These are phyloP conservation scores for Galaxea fascicularis DNA, from an alignment of 92 coral and sea anemone genomes.

Conservation along the genomic window DNA sequence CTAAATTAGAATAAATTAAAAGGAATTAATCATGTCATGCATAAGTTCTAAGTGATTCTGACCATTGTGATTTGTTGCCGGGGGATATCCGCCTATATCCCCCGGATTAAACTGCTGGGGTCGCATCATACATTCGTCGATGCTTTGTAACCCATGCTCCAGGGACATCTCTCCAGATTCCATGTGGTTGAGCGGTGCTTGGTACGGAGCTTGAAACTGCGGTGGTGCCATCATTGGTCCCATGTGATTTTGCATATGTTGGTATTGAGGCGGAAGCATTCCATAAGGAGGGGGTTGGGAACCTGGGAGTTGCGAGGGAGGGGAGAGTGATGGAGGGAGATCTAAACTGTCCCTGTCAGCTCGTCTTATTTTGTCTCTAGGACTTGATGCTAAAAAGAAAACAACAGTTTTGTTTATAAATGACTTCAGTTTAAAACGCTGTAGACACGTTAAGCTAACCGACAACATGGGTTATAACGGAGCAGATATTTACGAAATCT, in stretches of 20 bases:
- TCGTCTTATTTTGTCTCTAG: conserved; percentile 81
- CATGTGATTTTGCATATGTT: conserved; percentile 89
- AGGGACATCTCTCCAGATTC: conserved; percentile 83
- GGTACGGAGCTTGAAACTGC: conserved; percentile 78
- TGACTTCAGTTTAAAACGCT: not conserved
- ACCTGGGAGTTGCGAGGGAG: conserved; percentile 86
- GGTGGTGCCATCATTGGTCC: conserved; percentile 87
- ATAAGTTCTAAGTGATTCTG: conserved; percentile 99
- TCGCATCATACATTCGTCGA: conserved; percentile 93
- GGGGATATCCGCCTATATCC: conserved; percentile 88
- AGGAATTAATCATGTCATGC: conserved; percentile 99
- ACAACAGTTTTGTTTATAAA: not conserved
- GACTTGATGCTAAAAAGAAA: conserved; percentile 75
- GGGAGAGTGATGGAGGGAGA: conserved; percentile 77
- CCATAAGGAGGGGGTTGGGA: conserved; percentile 92
- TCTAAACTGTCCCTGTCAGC: conserved; percentile 79
- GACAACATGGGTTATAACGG: too few relatives aligned
- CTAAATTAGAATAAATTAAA: conserved; percentile 54
- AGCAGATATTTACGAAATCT: too few relatives aligned
- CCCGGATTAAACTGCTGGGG: conserved; percentile 85
- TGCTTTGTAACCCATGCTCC: conserved; percentile 83
- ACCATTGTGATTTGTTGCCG: conserved; percentile 90
- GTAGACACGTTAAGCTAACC: not conserved
- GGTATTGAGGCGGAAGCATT: conserved; percentile 92
- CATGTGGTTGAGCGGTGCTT: conserved; percentile 88